phyloP scores from a whole-genome alignment of 2,113 vertebrate genomes.

The Daphoenositta chrysoptera region DNA sequence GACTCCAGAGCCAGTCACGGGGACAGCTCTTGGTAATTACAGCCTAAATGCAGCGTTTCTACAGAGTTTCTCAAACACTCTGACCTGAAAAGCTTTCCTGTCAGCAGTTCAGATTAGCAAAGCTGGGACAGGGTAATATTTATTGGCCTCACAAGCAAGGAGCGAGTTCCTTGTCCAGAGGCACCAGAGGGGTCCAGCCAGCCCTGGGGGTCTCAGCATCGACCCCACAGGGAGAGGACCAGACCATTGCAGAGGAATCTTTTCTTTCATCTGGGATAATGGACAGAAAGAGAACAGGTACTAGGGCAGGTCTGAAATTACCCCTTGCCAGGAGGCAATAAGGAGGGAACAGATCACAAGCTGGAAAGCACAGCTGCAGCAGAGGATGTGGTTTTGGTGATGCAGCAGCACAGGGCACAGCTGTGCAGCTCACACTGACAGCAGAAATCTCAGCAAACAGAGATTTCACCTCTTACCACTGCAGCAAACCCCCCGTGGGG shows the following conservation, averaged over 20 bases:
- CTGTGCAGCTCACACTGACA: neutral
- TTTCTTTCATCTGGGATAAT: neutral
- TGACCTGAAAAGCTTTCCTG: neutral
- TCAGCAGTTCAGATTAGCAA: neutral
- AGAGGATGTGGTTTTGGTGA: neutral
- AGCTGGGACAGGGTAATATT: neutral
- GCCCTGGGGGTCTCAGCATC: neutral
- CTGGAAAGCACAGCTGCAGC: neutral
- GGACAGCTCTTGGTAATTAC: neutral
- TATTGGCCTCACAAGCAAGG: rapidly evolving
- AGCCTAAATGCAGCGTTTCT: neutral
- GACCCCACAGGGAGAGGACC: neutral
- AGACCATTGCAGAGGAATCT: neutral
- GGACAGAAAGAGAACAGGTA: neutral
- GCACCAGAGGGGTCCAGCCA: neutral
- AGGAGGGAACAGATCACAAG: neutral
- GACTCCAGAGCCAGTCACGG: rapidly evolving
- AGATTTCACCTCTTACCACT: neutral
- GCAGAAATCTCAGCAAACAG: neutral
- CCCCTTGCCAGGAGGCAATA: neutral
- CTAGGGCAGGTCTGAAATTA: neutral
- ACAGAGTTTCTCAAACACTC: neutral
- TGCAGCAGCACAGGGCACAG: neutral
- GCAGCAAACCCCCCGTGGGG: rapidly evolving
- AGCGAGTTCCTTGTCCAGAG: neutral